A percentile compares a stretch with the other conserved stretches of the same genome.
Evolutionary conservation across 2,888 invertebrate species (phyloP).

Genomic region (Hydraecia micacea): DNA sequence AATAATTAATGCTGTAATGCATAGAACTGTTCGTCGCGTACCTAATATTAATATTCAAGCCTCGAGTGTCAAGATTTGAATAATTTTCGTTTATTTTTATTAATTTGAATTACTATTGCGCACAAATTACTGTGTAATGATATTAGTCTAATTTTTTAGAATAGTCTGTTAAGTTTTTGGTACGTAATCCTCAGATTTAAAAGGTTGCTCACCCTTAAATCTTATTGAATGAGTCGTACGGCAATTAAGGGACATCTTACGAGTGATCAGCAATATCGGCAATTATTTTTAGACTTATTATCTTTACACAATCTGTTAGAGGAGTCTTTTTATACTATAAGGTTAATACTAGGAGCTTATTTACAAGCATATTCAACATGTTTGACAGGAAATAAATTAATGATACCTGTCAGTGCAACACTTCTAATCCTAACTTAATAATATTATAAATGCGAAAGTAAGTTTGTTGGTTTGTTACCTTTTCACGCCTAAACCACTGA

Average conservation of each 20-base stretch:
- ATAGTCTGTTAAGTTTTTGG: background rate
- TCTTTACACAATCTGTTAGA: background rate
- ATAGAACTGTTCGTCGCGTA: slow-evolving; percentile 46
- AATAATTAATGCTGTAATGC: slow-evolving; percentile 51
- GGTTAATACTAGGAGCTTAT: background rate
- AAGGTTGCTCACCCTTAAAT: background rate
- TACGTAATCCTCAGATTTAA: background rate
- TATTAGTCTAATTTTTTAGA: slow-evolving; percentile 12
- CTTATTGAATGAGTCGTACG: background rate
- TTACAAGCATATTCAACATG: too few species aligned
- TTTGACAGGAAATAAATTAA: background rate
- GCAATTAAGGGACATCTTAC: background rate
- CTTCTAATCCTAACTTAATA: background rate
- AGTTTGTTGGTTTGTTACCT: too few species aligned
- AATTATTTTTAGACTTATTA: background rate
- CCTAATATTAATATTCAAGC: slow-evolving; percentile 62
- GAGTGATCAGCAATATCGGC: background rate
- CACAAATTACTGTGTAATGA: slow-evolving; percentile 2
- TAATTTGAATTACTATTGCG: slow-evolving; percentile 55
- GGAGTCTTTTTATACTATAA: background rate
- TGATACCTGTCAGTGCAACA: background rate
- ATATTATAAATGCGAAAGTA: too few species aligned
- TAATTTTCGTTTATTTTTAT: slow-evolving; percentile 60
- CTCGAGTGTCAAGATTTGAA: slow-evolving; percentile 58
- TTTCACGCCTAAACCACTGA: too few species aligned